Percentiles rank a stretch among this genome's conserved stretches.
Evolutionary conservation across 1,140 invertebrate species (phyloP).

Genomic region (Drosophila baimaii): DNA sequence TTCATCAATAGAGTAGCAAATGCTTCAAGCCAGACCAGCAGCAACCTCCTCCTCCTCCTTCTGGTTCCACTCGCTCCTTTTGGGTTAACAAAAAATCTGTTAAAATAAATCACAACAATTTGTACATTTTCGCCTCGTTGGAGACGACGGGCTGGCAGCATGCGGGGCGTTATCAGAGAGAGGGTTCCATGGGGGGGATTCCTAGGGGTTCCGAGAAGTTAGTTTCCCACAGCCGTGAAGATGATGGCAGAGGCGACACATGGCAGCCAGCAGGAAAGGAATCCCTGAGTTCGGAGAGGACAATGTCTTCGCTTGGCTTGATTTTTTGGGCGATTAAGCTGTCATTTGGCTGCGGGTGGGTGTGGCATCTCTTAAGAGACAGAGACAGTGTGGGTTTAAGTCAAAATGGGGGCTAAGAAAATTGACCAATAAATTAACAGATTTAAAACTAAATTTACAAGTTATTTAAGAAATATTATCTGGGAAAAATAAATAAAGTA

Average conservation of each 20-base stretch:
- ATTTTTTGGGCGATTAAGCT: slow-evolving; percentile 77
- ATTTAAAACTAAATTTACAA: too few relatives aligned
- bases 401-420: neutral
- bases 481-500: neutral
- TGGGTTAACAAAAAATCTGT: slow-evolving; percentile 80
- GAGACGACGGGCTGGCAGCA: slow-evolving; percentile 27
- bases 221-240: slow-evolving; percentile 45
- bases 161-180: slow-evolving; percentile 13
- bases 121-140: slow-evolving; percentile 81
- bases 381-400: neutral
- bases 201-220: slow-evolving; percentile 6
- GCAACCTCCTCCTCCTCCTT: neutral
- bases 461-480: neutral
- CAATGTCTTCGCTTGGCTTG: slow-evolving; percentile 68
- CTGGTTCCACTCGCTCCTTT: slow-evolving; percentile 17
- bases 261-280: slow-evolving; percentile 63
- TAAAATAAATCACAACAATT: slow-evolving; percentile 82
- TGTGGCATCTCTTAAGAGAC: neutral
- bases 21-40: slow-evolving; percentile 32
- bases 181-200: neutral
- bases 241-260: slow-evolving; percentile 65
- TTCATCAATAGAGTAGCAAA: slow-evolving; percentile 76
- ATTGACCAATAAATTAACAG: neutral
- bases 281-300: slow-evolving; percentile 48
- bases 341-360: slow-evolving; percentile 72